A percentile compares a stretch with the other conserved stretches of the same genome.
Evolutionary conservation across 2,113 vertebrate species (phyloP).

Genomic region (Hylia prasina): DNA sequence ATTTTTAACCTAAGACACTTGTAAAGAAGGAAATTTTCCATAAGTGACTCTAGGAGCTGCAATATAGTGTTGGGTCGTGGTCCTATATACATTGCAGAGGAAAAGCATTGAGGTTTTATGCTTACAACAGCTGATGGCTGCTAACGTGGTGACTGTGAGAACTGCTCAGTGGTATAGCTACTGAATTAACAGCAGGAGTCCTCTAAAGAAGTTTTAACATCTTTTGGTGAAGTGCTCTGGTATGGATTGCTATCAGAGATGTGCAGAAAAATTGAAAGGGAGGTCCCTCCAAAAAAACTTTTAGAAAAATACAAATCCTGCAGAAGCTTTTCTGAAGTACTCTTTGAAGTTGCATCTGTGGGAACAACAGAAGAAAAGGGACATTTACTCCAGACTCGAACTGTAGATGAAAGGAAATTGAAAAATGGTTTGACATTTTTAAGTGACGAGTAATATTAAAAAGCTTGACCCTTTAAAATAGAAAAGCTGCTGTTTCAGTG

Average conservation of each 20-base stretch:
- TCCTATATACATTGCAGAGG: not conserved
- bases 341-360: slow-evolving; percentile 4
- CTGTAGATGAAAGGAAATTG: not conserved
- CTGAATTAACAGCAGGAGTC: not conserved
- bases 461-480: not conserved
- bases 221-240: not conserved
- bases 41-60: not conserved
- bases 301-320: not conserved
- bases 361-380: not conserved
- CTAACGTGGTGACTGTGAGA: not conserved
- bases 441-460: not conserved
- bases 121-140: not conserved
- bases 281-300: not conserved
- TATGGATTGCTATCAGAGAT: not conserved
- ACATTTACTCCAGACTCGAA: not conserved
- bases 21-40: not conserved
- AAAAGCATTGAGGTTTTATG: not conserved
- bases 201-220: not conserved
- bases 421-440: slow-evolving; percentile 13
- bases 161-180: not conserved
- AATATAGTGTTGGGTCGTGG: not conserved
- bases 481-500: not conserved
- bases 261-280: not conserved
- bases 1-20: too few relatives aligned
- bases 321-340: not conserved